Evolutionary conservation across 2,113 vertebrate species (phyloP).

Genomic region (Neogale vison): DNA sequence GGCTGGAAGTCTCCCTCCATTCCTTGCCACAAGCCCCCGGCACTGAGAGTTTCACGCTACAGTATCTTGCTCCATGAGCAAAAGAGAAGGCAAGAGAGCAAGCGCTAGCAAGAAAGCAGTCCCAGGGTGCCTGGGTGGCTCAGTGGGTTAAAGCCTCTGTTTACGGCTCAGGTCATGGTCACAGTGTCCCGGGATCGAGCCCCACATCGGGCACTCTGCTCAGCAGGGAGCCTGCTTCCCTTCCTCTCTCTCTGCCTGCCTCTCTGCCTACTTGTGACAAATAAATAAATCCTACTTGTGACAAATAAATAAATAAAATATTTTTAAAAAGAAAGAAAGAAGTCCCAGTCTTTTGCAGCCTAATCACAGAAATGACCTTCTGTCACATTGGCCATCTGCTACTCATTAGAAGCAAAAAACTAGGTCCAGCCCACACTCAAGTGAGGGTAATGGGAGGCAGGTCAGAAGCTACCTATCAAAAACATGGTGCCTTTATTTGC

Average conservation of each 20-base stretch:
- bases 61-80: neutral
- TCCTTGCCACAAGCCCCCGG: neutral
- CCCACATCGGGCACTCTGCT: no score
- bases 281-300: no score
- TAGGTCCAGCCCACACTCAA: neutral
- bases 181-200: no score
- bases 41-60: neutral
- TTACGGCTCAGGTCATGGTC: no score
- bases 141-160: no score
- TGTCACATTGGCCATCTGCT: neutral
- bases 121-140: no score
- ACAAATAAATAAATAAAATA: no score
- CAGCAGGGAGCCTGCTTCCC: no score
- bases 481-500: neutral
- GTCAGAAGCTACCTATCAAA: neutral
- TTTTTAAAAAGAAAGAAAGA: neutral
- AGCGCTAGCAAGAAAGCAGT: neutral
- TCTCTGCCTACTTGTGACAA: no score
- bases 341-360: neutral
- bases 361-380: neutral
- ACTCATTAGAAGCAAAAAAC: neutral
- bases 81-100: neutral
- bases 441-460: rapidly evolving
- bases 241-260: no score
- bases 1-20: neutral